These are phyloP conservation scores for Epistrophe eligans DNA, from an alignment of 2,888 invertebrate genomes.

Conservation along the genomic window DNA sequence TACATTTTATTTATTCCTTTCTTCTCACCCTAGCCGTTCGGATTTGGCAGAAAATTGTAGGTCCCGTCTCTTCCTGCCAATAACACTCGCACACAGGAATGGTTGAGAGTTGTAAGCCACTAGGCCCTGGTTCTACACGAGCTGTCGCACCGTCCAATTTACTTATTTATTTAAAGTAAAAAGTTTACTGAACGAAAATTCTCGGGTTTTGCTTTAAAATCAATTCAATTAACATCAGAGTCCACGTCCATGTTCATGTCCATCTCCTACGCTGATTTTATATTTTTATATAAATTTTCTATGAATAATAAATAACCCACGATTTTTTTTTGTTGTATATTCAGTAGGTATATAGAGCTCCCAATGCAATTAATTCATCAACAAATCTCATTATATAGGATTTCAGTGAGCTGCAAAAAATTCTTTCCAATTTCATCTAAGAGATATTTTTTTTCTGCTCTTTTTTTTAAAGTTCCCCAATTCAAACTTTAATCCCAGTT, in stretches of 20 bases:
- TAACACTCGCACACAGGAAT: too few species aligned
- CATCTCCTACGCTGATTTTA: not conserved
- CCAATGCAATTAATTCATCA: constrained; percentile 31
- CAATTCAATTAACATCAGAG: not conserved
- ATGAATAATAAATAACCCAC: not conserved
- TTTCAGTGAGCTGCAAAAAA: not conserved
- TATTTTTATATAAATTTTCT: not conserved
- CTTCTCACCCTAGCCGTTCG: too few species aligned
- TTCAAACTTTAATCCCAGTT: constrained; percentile 44
- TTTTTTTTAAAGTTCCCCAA: constrained; percentile 12
- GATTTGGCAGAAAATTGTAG: too few species aligned
- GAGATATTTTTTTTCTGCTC: not conserved
- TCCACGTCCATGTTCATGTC: not conserved
- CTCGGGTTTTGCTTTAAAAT: not conserved
- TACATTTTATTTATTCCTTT: too few species aligned
- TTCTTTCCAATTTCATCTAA: not conserved
- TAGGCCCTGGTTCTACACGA: too few species aligned
- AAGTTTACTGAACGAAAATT: too few species aligned
- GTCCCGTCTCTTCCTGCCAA: too few species aligned
- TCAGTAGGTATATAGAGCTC: not conserved
- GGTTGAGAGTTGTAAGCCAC: too few species aligned
- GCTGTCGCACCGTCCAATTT: too few species aligned
- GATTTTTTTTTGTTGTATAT: not conserved
- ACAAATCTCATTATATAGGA: constrained; percentile 16
- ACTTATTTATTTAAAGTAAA: too few species aligned